These are phyloP conservation scores for Lepus timidus DNA, from an alignment of 2,113 vertebrate species.

Conservation along the genomic window DNA sequence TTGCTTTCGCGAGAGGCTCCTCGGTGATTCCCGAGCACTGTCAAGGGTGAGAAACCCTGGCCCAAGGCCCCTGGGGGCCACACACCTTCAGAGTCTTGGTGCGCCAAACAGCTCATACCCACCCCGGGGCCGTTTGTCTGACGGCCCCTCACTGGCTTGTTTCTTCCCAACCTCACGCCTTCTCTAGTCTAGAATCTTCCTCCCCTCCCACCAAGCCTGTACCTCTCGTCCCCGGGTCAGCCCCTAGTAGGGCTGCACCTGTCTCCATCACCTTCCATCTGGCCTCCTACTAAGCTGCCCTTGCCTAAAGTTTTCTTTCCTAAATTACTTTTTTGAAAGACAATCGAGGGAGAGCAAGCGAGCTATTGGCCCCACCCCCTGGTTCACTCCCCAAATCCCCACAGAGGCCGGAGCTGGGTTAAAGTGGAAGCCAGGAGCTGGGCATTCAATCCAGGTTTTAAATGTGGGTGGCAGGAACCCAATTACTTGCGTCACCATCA, in stretches of 20 bases:
- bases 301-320: neutral
- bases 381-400: too few relatives aligned
- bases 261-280: neutral
- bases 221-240: neutral
- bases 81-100: too few relatives aligned
- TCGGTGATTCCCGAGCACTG: accelerated
- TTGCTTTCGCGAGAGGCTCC: neutral
- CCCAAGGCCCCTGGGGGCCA: neutral
- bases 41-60: neutral
- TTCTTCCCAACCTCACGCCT: neutral
- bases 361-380: too few relatives aligned
- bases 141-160: neutral
- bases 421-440: too few relatives aligned
- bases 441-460: too few relatives aligned
- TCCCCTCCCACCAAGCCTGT: neutral
- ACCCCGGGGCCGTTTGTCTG: neutral
- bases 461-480: too few relatives aligned
- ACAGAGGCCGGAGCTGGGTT: too few relatives aligned
- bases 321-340: too few relatives aligned
- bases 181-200: neutral
- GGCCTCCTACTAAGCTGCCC: neutral
- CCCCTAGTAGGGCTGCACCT: neutral
- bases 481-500: too few relatives aligned
- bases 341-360: too few relatives aligned
- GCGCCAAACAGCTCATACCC: neutral